These are phyloP conservation scores for Leistus spinibarbis DNA, from an alignment of 2,888 invertebrate species.

Conservation along the genomic window DNA sequence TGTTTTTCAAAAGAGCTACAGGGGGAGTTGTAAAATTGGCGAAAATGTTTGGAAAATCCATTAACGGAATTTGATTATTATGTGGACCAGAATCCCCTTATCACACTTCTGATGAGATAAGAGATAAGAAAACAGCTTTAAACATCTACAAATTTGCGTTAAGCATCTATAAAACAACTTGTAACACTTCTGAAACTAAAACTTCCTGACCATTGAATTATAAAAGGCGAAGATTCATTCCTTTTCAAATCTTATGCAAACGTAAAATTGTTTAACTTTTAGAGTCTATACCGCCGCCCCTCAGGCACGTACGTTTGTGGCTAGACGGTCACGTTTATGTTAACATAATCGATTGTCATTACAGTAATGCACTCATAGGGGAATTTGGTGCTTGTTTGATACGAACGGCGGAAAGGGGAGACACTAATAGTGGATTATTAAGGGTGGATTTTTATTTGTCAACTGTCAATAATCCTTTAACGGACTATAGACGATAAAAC, in stretches of 20 bases:
- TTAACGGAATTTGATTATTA: no score
- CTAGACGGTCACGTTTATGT: conserved; percentile 23
- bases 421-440: not conserved
- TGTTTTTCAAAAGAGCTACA: not conserved
- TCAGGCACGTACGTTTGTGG: conserved; percentile 22
- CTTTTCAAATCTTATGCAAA: no score
- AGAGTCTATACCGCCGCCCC: not conserved
- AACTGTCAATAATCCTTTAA: not conserved
- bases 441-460: no score
- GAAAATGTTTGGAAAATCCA: not conserved
- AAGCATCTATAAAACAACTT: no score
- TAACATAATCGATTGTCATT: conserved; percentile 37
- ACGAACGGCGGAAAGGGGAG: not conserved
- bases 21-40: not conserved
- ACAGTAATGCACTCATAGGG: conserved; percentile 32
- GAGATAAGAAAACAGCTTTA: no score
- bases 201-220: no score
- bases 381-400: not conserved
- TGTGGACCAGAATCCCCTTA: no score
- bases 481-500: no score
- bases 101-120: no score
- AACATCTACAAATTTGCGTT: no score
- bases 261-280: not conserved
- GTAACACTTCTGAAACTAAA: no score
- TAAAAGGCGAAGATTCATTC: no score